phyloP scores from a whole-genome alignment of 2,888 invertebrate species.

The Blera fallax region DNA sequence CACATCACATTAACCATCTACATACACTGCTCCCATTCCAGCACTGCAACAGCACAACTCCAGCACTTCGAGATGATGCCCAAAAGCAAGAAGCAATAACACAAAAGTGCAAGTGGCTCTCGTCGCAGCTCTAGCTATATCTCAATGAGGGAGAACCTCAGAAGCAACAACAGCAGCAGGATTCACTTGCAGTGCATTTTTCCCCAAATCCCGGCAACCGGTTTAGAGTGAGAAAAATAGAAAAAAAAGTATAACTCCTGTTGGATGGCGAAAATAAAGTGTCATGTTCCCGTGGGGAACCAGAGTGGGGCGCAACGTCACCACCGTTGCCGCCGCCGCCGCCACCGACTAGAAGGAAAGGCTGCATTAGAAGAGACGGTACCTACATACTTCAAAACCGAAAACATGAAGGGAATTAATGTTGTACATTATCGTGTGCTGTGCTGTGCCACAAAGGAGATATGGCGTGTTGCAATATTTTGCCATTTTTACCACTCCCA shows the following conservation, averaged over 20 bases:
- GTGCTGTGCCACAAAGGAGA: constrained; percentile 58
- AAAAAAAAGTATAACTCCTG: constrained; percentile 20
- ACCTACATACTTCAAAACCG: constrained; percentile 22
- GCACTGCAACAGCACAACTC: background rate
- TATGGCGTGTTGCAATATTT: constrained; percentile 66
- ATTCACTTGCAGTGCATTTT: background rate
- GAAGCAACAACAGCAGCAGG: background rate
- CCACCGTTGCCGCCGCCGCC: background rate
- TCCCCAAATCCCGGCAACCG: constrained; percentile 10
- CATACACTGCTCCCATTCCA: background rate
- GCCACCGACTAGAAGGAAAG: background rate
- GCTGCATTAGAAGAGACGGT: constrained; percentile 15
- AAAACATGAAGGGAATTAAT: constrained; percentile 64
- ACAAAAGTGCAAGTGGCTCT: constrained; percentile 55
- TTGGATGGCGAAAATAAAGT: constrained; percentile 43
- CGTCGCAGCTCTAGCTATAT: background rate
- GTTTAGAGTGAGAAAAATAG: background rate
- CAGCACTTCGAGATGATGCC: constrained; percentile 5
- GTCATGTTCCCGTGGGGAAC: constrained; percentile 30
- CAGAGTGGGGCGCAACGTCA: background rate
- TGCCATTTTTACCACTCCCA: constrained; percentile 35
- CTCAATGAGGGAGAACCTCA: background rate
- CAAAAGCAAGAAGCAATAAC: constrained; percentile 45
- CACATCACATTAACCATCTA: constrained; percentile 30
- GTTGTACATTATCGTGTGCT: constrained; percentile 62